phyloP scores from a whole-genome alignment of 2,797 vertebrate species.

The Crypturellus tataupa region DNA sequence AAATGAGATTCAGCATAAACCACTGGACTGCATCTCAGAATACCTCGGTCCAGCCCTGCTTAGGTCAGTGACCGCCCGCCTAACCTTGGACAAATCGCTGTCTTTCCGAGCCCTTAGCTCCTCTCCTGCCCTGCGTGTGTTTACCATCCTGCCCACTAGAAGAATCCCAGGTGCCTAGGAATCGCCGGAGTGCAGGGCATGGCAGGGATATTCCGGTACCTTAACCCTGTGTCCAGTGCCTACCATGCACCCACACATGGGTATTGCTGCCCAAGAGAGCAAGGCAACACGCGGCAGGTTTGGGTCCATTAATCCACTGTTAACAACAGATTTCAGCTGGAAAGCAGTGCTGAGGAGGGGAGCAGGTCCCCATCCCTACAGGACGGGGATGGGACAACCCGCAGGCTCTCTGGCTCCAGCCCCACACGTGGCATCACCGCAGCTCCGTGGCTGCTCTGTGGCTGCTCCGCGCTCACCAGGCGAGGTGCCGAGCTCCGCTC shows the following conservation, averaged over 20 bases:
- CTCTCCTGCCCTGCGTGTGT: not conserved
- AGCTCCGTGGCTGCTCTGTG: not conserved
- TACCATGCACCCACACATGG: not conserved
- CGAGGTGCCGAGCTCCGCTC: not conserved
- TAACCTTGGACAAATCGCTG: slow-evolving; percentile 21
- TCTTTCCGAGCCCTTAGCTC: not conserved
- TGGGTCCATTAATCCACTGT: not conserved
- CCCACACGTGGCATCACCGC: fast-evolving
- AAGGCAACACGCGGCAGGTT: not conserved
- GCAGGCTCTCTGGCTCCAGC: fast-evolving
- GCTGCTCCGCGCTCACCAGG: not conserved
- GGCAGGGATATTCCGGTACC: fast-evolving
- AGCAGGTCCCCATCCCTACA: not conserved
- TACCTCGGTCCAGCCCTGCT: slow-evolving; percentile 49
- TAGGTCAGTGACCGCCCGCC: not conserved
- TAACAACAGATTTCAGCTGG: not conserved
- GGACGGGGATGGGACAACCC: not conserved
- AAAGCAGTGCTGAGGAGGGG: not conserved
- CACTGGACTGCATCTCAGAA: slow-evolving; percentile 61
- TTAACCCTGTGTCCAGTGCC: not conserved
- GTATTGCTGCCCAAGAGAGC: fast-evolving
- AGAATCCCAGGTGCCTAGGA: not conserved
- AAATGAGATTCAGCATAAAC: slow-evolving; percentile 72
- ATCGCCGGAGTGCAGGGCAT: not conserved
- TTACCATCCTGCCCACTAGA: not conserved